A percentile compares a stretch with the other conserved stretches of the same genome.
These are phyloP conservation scores for Iphiclides podalirius DNA, from an alignment of 2,888 invertebrate species.

Conservation along the genomic window DNA sequence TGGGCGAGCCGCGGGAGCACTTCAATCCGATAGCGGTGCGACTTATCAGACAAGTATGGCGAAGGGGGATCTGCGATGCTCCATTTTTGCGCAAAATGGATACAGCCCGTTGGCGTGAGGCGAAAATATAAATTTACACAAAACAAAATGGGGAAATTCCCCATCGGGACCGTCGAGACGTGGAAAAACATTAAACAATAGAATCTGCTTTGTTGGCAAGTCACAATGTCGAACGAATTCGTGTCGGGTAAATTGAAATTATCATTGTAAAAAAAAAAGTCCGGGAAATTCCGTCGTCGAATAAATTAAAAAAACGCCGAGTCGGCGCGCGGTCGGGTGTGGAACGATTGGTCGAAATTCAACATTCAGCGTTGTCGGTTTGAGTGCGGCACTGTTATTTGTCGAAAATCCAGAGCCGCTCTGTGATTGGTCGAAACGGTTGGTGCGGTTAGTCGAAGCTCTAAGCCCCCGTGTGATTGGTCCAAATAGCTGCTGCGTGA, in stretches of 20 bases:
- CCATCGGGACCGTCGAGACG: conserved; percentile 29
- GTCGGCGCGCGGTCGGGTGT: neutral
- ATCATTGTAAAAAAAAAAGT: conserved; percentile 32
- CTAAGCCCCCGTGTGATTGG: conserved; percentile 11
- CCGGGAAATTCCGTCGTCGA: conserved; percentile 9
- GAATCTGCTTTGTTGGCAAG: conserved; percentile 51
- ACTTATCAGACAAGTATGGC: conserved; percentile 13
- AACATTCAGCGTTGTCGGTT: too few species aligned
- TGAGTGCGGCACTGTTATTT: too few species aligned
- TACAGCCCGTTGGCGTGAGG: conserved; percentile 6
- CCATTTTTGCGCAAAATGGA: too few species aligned
- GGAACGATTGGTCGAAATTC: neutral
- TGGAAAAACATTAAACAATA: conserved; percentile 27
- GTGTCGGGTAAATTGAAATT: conserved; percentile 35
- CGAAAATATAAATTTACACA: conserved; percentile 17
- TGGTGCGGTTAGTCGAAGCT: too few species aligned
- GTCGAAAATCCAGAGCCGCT: too few species aligned
- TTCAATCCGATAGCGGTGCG: conserved; percentile 12
- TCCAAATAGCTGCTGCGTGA: conserved; percentile 17
- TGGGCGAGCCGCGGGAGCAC: conserved; percentile 7
- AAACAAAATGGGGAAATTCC: neutral
- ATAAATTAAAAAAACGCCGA: conserved; percentile 17
- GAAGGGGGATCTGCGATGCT: too few species aligned
- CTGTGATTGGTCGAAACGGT: too few species aligned
- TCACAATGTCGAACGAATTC: conserved; percentile 33